phyloP scores from a whole-genome alignment of 2,888 invertebrate species.

The Nomada lathburiana region DNA sequence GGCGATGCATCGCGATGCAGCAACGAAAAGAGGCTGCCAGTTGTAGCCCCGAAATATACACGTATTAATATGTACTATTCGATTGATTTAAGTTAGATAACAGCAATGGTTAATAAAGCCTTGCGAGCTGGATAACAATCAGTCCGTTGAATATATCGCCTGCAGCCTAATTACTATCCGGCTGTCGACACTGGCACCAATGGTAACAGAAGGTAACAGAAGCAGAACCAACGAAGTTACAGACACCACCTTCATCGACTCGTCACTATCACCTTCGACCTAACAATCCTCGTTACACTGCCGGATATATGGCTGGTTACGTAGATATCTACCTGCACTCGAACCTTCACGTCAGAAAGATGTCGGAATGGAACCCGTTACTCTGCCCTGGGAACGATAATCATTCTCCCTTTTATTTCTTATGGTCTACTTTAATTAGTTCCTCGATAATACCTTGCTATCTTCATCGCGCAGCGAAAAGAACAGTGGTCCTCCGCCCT shows the following conservation, averaged over 20 bases:
- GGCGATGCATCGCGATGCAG: slow-evolving; percentile 66
- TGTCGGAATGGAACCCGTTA: slow-evolving; percentile 6
- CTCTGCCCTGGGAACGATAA: slow-evolving; percentile 76
- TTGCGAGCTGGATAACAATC: slow-evolving; percentile 65
- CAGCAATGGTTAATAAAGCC: slow-evolving; percentile 72
- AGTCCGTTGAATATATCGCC: slow-evolving; percentile 81
- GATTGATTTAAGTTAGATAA: slow-evolving; percentile 84
- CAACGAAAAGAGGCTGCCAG: slow-evolving; percentile 52
- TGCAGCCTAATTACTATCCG: slow-evolving; percentile 82
- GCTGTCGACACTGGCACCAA: slow-evolving; percentile 73
- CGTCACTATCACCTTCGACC: slow-evolving; percentile 32
- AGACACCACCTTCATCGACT: slow-evolving; percentile 51
- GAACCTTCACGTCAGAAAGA: not conserved
- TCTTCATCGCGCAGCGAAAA: slow-evolving; percentile 73
- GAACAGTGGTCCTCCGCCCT: slow-evolving; percentile 51
- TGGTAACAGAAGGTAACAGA: slow-evolving; percentile 34
- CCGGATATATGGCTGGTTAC: slow-evolving; percentile 28
- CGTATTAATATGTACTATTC: slow-evolving; percentile 82
- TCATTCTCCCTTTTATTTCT: slow-evolving; percentile 78
- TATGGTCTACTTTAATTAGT: slow-evolving; percentile 82
- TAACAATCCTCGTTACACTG: slow-evolving; percentile 38
- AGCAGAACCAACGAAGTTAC: slow-evolving; percentile 40
- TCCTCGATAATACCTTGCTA: slow-evolving; percentile 80
- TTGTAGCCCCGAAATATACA: slow-evolving; percentile 71
- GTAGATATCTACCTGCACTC: not conserved